Percentiles rank a stretch among this genome's conserved stretches.
These are phyloP conservation scores for Echinarachnius parma DNA, from an alignment of 53 echinoderm and acorn worm genomes.

Conservation along the genomic window DNA sequence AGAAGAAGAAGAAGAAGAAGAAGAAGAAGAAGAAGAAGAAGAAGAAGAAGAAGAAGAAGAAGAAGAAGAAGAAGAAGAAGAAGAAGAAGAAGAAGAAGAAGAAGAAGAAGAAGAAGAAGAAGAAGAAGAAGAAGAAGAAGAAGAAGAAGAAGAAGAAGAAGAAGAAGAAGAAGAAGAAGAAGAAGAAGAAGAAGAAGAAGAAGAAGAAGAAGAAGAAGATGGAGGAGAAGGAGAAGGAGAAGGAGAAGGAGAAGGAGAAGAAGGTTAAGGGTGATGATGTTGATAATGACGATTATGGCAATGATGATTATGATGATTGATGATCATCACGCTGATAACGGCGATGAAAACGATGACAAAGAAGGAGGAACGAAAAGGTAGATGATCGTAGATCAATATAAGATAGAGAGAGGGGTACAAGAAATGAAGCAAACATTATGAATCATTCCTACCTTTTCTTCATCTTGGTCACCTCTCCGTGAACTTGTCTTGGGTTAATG, in stretches of 20 bases:
- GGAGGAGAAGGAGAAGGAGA: not conserved
- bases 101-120: slow-evolving; percentile 1
- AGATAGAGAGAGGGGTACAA: too few species aligned
- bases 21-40: not conserved
- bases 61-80: not conserved
- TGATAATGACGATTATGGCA: too few species aligned
- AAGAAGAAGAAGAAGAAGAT: not conserved
- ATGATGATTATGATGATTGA: too few species aligned
- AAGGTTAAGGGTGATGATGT: too few species aligned
- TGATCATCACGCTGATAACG: too few species aligned
- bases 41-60: not conserved
- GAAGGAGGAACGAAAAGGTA: too few species aligned
- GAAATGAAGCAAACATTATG: too few species aligned
- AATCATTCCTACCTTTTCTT: too few species aligned
- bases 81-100: slow-evolving; percentile 17
- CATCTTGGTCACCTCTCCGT: slow-evolving; percentile 7
- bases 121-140: slow-evolving; percentile 19
- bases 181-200: not conserved
- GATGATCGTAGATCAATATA: too few species aligned
- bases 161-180: not conserved
- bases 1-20: slow-evolving; percentile 29
- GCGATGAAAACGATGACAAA: too few species aligned
- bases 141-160: slow-evolving; percentile 29
- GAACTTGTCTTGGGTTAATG: slow-evolving; percentile 9
- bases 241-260: too few species aligned